phyloP scores from a whole-genome alignment of 1,140 invertebrate species.

The Temnothorax nylanderi region DNA sequence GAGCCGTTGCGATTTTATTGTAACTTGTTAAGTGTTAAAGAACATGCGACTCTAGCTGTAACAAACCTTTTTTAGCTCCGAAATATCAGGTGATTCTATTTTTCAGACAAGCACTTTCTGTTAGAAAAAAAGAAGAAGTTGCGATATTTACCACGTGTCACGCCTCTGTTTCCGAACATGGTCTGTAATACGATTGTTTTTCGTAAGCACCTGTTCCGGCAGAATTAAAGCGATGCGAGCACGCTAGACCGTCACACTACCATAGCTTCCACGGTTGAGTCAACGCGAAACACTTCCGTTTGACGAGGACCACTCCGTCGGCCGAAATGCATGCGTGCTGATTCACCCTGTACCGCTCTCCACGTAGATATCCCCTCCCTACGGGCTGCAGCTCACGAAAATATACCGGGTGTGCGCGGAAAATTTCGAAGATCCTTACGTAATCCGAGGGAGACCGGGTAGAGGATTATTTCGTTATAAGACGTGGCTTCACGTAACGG shows the following conservation, averaged over 20 bases:
- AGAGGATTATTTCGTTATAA: neutral
- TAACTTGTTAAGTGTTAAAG: neutral
- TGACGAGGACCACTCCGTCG: slow-evolving; percentile 69
- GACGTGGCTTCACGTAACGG: neutral
- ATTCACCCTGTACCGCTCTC: slow-evolving; percentile 55
- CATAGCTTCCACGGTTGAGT: slow-evolving; percentile 65
- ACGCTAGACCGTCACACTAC: slow-evolving; percentile 35
- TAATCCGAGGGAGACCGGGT: neutral
- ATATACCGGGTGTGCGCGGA: slow-evolving; percentile 54
- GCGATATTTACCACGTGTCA: neutral
- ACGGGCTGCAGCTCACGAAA: slow-evolving; percentile 5
- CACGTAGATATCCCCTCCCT: slow-evolving; percentile 58
- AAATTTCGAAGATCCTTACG: neutral
- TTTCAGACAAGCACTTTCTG: too few relatives aligned
- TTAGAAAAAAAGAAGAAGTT: neutral
- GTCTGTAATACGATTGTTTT: neutral
- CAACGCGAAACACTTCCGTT: slow-evolving; percentile 70
- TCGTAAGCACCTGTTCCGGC: slow-evolving; percentile 34
- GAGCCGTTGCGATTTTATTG: neutral
- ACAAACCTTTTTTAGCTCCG: neutral
- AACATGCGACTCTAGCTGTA: neutral
- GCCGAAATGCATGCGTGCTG: slow-evolving; percentile 69
- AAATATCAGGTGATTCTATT: neutral
- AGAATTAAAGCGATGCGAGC: slow-evolving; percentile 3
- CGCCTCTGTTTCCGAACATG: neutral